Percentiles rank a stretch among this genome's conserved stretches.
Conservation (phyloP, 35 echinoderm and acorn worm species). For the Chiridota heheva region DNA sequence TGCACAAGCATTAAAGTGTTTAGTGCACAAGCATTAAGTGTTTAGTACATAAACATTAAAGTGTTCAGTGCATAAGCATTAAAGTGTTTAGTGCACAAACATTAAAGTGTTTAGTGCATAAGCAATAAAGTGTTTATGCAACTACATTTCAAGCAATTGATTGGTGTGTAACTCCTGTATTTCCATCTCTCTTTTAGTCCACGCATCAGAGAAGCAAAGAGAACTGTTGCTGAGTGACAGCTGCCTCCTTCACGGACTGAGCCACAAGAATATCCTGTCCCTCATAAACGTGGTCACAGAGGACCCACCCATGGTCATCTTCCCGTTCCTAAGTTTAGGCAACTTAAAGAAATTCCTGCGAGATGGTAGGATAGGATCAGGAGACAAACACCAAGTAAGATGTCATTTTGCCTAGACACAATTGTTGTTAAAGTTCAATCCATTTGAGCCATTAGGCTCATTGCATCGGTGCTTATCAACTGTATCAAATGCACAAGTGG, state of each 20-base stretch:
- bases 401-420: not conserved
- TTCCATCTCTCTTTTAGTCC: slow-evolving; percentile 71
- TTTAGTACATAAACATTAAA: too few relatives aligned
- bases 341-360: slow-evolving; percentile 87
- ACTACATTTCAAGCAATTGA: not conserved
- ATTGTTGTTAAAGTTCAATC: too few relatives aligned
- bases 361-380: slow-evolving; percentile 82
- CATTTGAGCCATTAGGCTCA: too few relatives aligned
- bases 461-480: too few relatives aligned
- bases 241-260: slow-evolving; percentile 78
- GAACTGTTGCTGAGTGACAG: slow-evolving; percentile 84
- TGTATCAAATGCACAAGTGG: too few relatives aligned
- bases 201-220: slow-evolving; percentile 91
- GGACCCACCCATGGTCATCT: slow-evolving; percentile 62
- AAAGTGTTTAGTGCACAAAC: too few relatives aligned
- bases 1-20: too few relatives aligned
- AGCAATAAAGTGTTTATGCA: not conserved
- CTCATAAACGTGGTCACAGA: slow-evolving; percentile 77
- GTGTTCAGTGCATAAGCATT: too few relatives aligned
- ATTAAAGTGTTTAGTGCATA: too few relatives aligned
- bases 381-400: slow-evolving; percentile 88
- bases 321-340: slow-evolving; percentile 77
- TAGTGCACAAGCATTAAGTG: too few relatives aligned
- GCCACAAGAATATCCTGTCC: slow-evolving; percentile 81
- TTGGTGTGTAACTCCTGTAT: not conserved